Evolutionary conservation across 2,888 invertebrate genomes (phyloP).

Genomic region (Parnassius glacialis): DNA sequence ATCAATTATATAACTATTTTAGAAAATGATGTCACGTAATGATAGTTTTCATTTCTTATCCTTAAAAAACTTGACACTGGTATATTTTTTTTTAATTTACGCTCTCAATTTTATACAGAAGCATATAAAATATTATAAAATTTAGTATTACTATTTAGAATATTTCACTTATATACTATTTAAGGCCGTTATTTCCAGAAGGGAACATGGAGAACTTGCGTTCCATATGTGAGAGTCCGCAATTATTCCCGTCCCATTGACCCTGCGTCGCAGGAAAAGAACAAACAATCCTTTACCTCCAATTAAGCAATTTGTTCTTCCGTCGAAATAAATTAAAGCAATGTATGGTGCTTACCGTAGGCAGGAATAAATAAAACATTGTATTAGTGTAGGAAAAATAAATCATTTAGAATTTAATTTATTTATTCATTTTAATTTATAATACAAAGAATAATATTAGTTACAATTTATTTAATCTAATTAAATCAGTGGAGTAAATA

Average conservation of each 20-base stretch:
- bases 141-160: neutral
- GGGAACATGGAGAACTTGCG: neutral
- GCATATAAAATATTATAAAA: neutral
- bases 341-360: constrained; percentile 45
- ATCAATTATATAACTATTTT: too few relatives aligned
- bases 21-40: too few relatives aligned
- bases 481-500: too few relatives aligned
- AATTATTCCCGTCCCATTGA: constrained; percentile 36
- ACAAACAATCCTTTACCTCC: constrained; percentile 57
- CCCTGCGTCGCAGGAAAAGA: constrained; percentile 43
- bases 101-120: neutral
- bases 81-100: too few relatives aligned
- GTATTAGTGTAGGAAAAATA: constrained; percentile 9
- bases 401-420: constrained; percentile 19
- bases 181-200: neutral
- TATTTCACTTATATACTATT: neutral
- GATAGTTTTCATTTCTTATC: too few relatives aligned
- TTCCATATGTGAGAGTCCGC: constrained; percentile 28
- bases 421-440: too few relatives aligned
- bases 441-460: too few relatives aligned
- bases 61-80: too few relatives aligned
- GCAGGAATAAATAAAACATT: constrained; percentile 22
- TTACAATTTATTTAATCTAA: too few relatives aligned
- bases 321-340: constrained; percentile 52
- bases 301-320: constrained; percentile 55